A percentile compares a stretch with the other conserved stretches of the same genome.
Evolutionary conservation across 2,888 invertebrate species (phyloP).

Genomic region (Drosophila mimica): DNA sequence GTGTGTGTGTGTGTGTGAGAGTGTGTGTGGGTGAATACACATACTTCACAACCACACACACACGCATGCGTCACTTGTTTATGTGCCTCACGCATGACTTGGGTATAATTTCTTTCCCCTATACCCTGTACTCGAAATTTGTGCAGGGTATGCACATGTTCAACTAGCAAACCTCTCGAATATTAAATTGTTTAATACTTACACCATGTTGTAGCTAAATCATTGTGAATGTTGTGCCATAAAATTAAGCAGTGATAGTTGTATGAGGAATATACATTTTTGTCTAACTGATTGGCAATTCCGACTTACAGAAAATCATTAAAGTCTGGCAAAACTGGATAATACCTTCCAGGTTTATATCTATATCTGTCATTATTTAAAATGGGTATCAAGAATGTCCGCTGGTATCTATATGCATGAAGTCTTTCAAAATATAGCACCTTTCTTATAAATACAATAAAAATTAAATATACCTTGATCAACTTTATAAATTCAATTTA

Average conservation of each 20-base stretch:
- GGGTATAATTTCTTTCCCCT: slow-evolving; percentile 59
- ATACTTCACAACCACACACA: slow-evolving; percentile 16
- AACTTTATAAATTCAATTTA: neutral
- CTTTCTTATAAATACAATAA: neutral
- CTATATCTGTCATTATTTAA: neutral
- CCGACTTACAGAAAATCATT: neutral
- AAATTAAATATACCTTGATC: neutral
- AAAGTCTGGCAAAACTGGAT: neutral
- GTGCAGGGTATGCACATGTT: neutral
- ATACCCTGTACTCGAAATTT: slow-evolving; percentile 18
- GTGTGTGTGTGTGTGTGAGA: neutral
- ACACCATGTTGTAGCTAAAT: too few species aligned
- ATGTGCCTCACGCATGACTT: slow-evolving; percentile 74
- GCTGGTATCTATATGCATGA: neutral
- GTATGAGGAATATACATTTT: neutral
- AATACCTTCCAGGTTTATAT: neutral
- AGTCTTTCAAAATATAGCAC: rapidly evolving
- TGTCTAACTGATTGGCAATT: neutral
- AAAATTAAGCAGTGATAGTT: neutral
- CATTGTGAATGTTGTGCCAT: too few species aligned
- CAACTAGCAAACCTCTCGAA: neutral
- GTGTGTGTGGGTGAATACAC: neutral
- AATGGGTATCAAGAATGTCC: neutral
- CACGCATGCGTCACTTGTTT: slow-evolving; percentile 62
- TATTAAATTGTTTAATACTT: neutral